Evolutionary conservation across 2,797 vertebrate species (phyloP).

Genomic region (Bradypodion ventrale): DNA sequence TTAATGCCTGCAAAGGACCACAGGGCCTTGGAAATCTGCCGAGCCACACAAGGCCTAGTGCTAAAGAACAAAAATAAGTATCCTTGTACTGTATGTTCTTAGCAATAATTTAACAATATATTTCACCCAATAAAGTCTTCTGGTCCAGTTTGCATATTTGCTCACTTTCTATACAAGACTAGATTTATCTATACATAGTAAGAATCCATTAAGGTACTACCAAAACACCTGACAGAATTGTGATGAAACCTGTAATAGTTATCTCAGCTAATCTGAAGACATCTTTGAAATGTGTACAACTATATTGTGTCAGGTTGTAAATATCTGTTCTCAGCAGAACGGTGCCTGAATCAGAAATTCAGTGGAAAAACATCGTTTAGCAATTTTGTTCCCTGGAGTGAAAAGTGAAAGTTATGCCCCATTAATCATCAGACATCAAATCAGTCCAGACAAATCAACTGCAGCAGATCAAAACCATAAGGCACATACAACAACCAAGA

Average conservation of each 20-base stretch:
- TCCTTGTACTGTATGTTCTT: neutral
- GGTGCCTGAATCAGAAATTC: neutral
- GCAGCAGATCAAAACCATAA: too few relatives aligned
- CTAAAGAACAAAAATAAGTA: neutral
- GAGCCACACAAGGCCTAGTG: neutral
- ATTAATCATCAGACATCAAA: too few relatives aligned
- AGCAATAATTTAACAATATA: neutral
- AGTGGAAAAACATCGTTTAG: neutral
- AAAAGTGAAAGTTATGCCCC: neutral
- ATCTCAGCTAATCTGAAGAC: neutral
- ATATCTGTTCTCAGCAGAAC: neutral
- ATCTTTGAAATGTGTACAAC: neutral
- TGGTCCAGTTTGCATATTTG: neutral
- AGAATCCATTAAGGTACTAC: neutral
- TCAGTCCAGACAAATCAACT: too few relatives aligned
- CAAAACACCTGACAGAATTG: neutral
- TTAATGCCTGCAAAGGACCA: neutral
- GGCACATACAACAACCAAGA: too few relatives aligned
- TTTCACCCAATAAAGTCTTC: neutral
- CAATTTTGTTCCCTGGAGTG: neutral
- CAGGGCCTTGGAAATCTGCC: neutral
- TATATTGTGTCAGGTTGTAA: neutral
- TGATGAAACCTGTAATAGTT: neutral
- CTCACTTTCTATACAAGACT: neutral
- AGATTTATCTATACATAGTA: neutral